Conservation (phyloP, 2,888 invertebrate genomes). For the Hirtodrosophila cameraria region DNA sequence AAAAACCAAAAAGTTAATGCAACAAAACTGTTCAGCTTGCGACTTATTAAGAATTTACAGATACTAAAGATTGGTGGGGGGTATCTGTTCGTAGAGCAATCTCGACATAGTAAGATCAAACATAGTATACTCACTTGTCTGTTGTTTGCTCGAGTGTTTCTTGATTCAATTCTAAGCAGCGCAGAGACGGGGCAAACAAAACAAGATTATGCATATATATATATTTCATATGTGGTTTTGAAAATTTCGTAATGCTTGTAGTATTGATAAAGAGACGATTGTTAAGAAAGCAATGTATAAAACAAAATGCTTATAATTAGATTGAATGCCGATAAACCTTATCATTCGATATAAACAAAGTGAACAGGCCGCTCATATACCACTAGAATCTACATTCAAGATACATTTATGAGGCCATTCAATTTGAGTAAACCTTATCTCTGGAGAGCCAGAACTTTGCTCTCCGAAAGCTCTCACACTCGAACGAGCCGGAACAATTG, state of each 20-base stretch:
- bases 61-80: too few species aligned
- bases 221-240: neutral
- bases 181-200: too few species aligned
- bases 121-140: too few species aligned
- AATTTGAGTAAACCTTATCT: slow-evolving; percentile 20
- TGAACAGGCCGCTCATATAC: too few species aligned
- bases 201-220: neutral
- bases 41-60: too few species aligned
- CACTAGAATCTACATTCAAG: too few species aligned
- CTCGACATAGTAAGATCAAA: too few species aligned
- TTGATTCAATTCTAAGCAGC: too few species aligned
- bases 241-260: neutral
- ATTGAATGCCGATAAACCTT: slow-evolving; percentile 5
- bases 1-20: too few species aligned
- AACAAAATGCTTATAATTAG: neutral
- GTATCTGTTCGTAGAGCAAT: too few species aligned
- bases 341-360: slow-evolving; percentile 6
- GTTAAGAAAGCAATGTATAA: neutral
- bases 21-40: too few species aligned
- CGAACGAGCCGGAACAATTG: neutral
- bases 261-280: neutral
- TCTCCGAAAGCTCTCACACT: slow-evolving; percentile 11
- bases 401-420: neutral
- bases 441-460: neutral
- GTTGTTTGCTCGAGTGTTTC: too few species aligned